These are phyloP conservation scores for Phenganax stokvisi DNA, from an alignment of 92 coral and sea anemone genomes.

Conservation along the genomic window DNA sequence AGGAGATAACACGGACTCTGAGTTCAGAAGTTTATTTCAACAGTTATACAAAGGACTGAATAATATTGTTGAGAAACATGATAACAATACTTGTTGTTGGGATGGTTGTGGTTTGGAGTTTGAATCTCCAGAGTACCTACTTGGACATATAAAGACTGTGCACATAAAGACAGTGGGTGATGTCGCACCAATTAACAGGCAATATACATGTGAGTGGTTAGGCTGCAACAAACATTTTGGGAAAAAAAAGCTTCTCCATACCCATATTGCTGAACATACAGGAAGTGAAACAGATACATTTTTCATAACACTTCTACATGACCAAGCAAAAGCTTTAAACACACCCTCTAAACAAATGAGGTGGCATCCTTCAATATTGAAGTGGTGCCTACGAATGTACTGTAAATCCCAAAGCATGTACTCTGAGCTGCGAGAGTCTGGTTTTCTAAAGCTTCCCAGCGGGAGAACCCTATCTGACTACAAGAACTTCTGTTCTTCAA, in stretches of 20 bases:
- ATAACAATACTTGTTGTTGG: slow-evolving; percentile 44
- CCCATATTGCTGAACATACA: slow-evolving; percentile 49
- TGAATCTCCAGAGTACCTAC: slow-evolving; percentile 34
- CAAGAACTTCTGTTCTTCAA: no score
- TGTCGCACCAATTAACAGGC: slow-evolving; percentile 29
- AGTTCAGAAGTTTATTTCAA: slow-evolving; percentile 41
- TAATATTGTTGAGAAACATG: slow-evolving; percentile 28
- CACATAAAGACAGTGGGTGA: slow-evolving; percentile 17
- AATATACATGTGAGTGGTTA: slow-evolving; percentile 36
- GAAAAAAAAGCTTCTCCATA: slow-evolving; percentile 35
- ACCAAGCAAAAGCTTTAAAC: slow-evolving; percentile 55
- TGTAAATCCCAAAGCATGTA: slow-evolving; percentile 24
- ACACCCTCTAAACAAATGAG: slow-evolving; percentile 50
- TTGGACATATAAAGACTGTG: slow-evolving; percentile 36
- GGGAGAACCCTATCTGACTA: no score
- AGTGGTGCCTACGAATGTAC: slow-evolving; percentile 42
- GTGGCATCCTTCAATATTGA: slow-evolving; percentile 51
- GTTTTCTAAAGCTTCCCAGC: slow-evolving; percentile 5
- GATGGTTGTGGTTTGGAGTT: slow-evolving; percentile 30
- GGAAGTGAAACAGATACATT: slow-evolving; percentile 38
- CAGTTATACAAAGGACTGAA: slow-evolving; percentile 34
- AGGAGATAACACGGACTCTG: slow-evolving; percentile 37
- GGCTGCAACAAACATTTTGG: slow-evolving; percentile 37
- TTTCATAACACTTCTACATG: slow-evolving; percentile 43
- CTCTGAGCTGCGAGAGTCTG: slow-evolving; percentile 32